Percentiles rank a stretch among this genome's conserved stretches.
phyloP scores from a whole-genome alignment of 2,113 vertebrate species.

The Opisthocomus hoazin region DNA sequence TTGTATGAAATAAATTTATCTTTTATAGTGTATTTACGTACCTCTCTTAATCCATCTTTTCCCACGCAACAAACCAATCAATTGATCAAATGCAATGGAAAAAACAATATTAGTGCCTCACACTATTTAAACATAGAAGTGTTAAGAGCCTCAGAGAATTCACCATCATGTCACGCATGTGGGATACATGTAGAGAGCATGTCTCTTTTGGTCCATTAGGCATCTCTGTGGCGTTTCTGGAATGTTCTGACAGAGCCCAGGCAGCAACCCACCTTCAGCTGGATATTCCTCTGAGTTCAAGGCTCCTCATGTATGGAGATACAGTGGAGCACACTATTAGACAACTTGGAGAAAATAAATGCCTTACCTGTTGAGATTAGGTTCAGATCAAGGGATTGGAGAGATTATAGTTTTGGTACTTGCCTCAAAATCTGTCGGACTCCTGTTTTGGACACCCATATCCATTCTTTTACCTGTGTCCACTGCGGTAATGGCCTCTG shows the following conservation, averaged over 20 bases:
- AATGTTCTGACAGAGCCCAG: background rate
- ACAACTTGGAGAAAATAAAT: background rate
- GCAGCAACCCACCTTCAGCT: background rate
- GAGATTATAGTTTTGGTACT: background rate
- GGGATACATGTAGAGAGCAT: accelerated
- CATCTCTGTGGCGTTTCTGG: background rate
- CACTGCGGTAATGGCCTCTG: background rate
- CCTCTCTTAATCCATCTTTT: background rate
- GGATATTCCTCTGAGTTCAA: background rate
- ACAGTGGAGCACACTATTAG: background rate
- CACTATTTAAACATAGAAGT: background rate
- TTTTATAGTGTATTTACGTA: background rate
- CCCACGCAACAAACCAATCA: background rate
- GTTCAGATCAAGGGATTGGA: accelerated
- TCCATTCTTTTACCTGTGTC: background rate
- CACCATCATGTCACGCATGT: accelerated
- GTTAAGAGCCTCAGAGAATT: background rate
- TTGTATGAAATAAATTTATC: background rate
- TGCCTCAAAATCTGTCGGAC: background rate
- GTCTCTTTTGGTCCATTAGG: background rate
- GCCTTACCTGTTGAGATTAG: background rate
- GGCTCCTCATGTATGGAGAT: background rate
- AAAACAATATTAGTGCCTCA: background rate
- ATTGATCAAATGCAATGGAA: background rate
- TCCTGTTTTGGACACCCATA: background rate